Evolutionary conservation across 2,888 invertebrate species (phyloP), one percentile per base, ranked within the genome.

Genomic region (Panorpa germanica): DNA sequence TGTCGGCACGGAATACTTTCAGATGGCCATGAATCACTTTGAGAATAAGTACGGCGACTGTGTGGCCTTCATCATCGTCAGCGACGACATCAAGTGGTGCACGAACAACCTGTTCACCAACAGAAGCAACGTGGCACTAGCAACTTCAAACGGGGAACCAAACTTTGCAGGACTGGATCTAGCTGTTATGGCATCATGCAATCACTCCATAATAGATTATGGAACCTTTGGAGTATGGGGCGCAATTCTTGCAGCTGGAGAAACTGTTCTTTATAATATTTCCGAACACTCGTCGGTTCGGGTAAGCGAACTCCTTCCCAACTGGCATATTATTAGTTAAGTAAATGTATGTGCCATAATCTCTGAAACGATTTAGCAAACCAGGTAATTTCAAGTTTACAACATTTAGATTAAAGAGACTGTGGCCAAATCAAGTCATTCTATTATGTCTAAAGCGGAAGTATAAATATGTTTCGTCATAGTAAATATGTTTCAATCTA

Each of bases 171-270:
- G 52, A 7, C 42, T 55, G 35, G 59, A 59, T 45, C 40, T 59
- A 38, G 57, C 59, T n/a, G 47, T 57, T 26, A 42, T 59, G 43
- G 52, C 57, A 13, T 45, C 55, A n/a, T 59, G 59, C 39, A 58
- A 59, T 41, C 61, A 63, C 41, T 52, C 55, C 13, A 56, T 63
- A 28, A 55, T 55, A 35, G 57, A 58, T 41, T 59, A 59, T 36
- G 59, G 59, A 4, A 59, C 57, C 15, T 59, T 53, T 37, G 58
- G 59, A 5, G 49, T 53, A 26, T 59, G 59, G 59, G 57, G 57
- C 3, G 57, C 57, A 11, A 53, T 58, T 33, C 39, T 59, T 30
- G 54, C 57, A 13, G 56, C 54, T 3, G 59, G 59, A n/a, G 57
- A 59, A 38, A 55, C 57, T 3, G 41, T 57, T 31, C 50, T 49